Evolutionary conservation across 2,797 vertebrate genomes (phyloP).

Genomic region (Danionella dracula): DNA sequence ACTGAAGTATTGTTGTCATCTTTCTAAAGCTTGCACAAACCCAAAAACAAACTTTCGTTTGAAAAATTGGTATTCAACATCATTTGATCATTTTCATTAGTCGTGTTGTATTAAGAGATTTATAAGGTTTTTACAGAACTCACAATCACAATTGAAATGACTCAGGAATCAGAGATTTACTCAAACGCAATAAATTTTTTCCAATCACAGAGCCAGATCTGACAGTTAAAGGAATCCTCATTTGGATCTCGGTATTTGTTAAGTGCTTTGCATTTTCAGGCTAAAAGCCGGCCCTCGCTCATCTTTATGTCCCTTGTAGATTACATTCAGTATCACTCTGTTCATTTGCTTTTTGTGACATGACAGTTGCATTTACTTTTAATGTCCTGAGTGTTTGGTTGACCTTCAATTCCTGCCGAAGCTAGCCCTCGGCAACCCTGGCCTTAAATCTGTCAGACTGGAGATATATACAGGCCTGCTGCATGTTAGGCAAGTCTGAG

Average conservation of each 20-base stretch:
- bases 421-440: conserved; percentile 63
- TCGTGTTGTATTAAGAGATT: conserved; percentile 65
- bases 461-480: conserved; percentile 49
- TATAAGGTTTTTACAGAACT: conserved; percentile 70
- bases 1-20: no score
- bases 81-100: conserved; percentile 74
- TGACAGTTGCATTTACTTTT: conserved; percentile 60
- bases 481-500: conserved; percentile 41
- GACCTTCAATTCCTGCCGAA: conserved; percentile 71
- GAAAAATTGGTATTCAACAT: conserved; percentile 67
- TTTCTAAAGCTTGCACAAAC: conserved; percentile 51
- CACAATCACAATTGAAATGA: conserved; percentile 72
- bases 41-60: conserved; percentile 63
- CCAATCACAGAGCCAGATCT: conserved; percentile 64
- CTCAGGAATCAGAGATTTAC: conserved; percentile 76
- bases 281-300: conserved; percentile 67
- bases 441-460: conserved; percentile 59
- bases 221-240: conserved; percentile 73
- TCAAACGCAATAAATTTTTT: conserved; percentile 75
- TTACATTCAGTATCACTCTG: conserved; percentile 53
- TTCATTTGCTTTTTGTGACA: conserved; percentile 65
- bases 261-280: conserved; percentile 75
- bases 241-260: conserved; percentile 76
- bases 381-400: conserved; percentile 58
- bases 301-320: conserved; percentile 69